phyloP scores from a whole-genome alignment of 2,113 vertebrate genomes.

The Thalassoma bifasciatum region DNA sequence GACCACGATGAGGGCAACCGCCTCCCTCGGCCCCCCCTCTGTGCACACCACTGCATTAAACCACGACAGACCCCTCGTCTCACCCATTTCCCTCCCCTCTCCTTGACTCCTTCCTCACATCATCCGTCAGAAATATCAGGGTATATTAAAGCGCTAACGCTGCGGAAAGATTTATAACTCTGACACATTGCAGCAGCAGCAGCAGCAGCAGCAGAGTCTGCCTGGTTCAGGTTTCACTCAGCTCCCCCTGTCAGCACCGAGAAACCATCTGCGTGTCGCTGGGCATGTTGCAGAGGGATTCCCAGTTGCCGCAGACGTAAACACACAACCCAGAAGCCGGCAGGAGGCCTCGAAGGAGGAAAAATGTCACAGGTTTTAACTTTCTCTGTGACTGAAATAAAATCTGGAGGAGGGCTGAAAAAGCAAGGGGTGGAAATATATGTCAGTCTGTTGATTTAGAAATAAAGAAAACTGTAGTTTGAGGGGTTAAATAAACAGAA shows the following conservation, averaged over 20 bases:
- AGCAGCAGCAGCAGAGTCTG: conserved; percentile 24
- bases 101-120: neutral
- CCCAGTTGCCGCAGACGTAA: conserved; percentile 35
- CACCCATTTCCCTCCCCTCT: neutral
- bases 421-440: no score
- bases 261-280: conserved; percentile 21
- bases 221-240: conserved; percentile 30
- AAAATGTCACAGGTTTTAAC: neutral
- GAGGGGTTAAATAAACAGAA: no score
- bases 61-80: neutral
- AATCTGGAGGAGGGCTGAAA: no score
- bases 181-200: conserved; percentile 26
- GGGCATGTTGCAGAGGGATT: conserved; percentile 18
- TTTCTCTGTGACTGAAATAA: no score
- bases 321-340: conserved; percentile 17
- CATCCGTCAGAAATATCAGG: conserved; percentile 15
- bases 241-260: neutral
- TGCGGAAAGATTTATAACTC: conserved; percentile 32
- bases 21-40: no score
- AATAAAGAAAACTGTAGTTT: no score
- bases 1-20: no score
- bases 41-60: no score
- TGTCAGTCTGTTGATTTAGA: no score
- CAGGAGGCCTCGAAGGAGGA: neutral
- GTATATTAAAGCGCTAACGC: neutral